phyloP scores from a whole-genome alignment of 1,140 invertebrate species.

The Grapholita molesta region DNA sequence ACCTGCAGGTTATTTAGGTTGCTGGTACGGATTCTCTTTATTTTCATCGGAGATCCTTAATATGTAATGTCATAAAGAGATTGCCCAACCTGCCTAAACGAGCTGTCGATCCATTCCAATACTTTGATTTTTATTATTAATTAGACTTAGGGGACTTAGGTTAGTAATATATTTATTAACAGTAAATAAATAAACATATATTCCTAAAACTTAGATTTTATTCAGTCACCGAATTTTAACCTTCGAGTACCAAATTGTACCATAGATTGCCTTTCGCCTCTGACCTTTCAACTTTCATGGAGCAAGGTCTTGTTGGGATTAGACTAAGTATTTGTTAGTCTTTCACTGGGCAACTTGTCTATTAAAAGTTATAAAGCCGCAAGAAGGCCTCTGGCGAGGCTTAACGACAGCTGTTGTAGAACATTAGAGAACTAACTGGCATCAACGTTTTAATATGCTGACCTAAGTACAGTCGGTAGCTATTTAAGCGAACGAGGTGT shows the following conservation, averaged over 20 bases:
- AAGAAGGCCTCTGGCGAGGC: not conserved
- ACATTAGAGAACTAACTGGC: not conserved
- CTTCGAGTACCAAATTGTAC: too few relatives aligned
- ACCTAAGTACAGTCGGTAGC: too few relatives aligned
- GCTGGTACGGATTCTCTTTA: not conserved
- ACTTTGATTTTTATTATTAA: too few relatives aligned
- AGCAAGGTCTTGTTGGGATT: conserved; percentile 21
- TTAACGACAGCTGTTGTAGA: not conserved
- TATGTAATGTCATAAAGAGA: not conserved
- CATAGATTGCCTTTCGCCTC: not conserved
- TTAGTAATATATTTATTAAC: too few relatives aligned
- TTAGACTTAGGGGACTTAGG: too few relatives aligned
- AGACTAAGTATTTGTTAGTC: not conserved
- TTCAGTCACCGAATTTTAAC: too few relatives aligned
- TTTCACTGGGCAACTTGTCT: not conserved
- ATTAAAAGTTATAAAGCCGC: not conserved
- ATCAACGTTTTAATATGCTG: too few relatives aligned
- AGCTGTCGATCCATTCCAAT: too few relatives aligned
- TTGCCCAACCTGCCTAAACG: too few relatives aligned
- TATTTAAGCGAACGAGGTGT: too few relatives aligned
- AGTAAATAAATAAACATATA: too few relatives aligned
- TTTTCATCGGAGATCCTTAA: not conserved
- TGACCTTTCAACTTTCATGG: not conserved
- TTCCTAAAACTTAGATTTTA: too few relatives aligned
- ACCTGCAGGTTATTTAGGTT: not conserved